phyloP scores from a whole-genome alignment of 2,888 invertebrate species.

The Platerodrilus igneus region DNA sequence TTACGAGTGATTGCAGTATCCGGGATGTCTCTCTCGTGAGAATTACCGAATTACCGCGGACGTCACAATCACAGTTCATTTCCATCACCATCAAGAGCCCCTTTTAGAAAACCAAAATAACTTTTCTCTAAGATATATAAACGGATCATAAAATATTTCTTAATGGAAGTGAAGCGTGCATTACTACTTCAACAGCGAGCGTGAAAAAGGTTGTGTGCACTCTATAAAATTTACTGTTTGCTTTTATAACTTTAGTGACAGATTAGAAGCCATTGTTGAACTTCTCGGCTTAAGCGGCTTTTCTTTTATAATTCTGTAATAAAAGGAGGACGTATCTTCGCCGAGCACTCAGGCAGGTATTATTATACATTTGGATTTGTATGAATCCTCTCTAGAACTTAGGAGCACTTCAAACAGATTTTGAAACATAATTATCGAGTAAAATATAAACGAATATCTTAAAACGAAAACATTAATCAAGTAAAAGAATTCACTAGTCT shows the following conservation, averaged over 20 bases:
- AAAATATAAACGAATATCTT: conserved; percentile 7
- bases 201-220: conserved; percentile 10
- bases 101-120: conserved; percentile 23
- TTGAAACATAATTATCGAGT: conserved; percentile 16
- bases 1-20: conserved; percentile 45
- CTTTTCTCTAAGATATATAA: conserved; percentile 8
- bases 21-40: conserved; percentile 43
- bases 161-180: conserved; percentile 13
- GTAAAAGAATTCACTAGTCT: conserved; percentile 30
- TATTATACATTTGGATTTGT: too few relatives aligned
- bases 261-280: conserved; percentile 21
- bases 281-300: conserved; percentile 20
- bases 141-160: conserved; percentile 16
- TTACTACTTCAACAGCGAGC: neutral
- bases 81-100: conserved; percentile 36
- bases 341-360: conserved; percentile 14
- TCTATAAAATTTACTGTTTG: conserved; percentile 23
- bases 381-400: conserved; percentile 4
- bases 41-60: conserved; percentile 32
- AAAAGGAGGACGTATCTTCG: conserved; percentile 22
- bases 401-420: conserved; percentile 8
- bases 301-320: conserved; percentile 14
- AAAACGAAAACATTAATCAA: conserved; percentile 24
- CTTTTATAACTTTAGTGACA: conserved; percentile 19
- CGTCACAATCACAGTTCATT: conserved; percentile 39